A percentile compares a stretch with the other conserved stretches of the same genome.
Conservation (phyloP, 2,888 invertebrate species). For the Agrilus mali region DNA sequence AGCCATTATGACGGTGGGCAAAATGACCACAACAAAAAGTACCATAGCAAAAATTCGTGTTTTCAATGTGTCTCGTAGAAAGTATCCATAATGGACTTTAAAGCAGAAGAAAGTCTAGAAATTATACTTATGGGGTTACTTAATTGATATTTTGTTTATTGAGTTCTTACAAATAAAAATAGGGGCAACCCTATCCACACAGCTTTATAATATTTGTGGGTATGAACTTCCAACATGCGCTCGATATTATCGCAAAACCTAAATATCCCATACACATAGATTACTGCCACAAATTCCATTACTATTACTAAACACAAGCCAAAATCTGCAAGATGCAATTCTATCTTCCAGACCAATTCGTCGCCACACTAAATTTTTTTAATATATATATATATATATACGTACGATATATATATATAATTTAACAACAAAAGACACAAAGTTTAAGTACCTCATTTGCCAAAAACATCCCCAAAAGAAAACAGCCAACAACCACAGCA, state of each 20-base stretch:
- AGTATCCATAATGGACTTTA: too few species aligned
- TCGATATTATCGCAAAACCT: conserved; percentile 16
- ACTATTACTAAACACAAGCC: conserved; percentile 6
- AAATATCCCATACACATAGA: conserved; percentile 13
- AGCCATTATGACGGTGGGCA: too few species aligned
- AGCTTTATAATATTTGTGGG: conserved; percentile 11
- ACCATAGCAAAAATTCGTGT: too few species aligned
- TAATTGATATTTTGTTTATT: too few species aligned
- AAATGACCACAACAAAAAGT: too few species aligned
- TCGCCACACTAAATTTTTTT: too few species aligned
- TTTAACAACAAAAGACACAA: too few species aligned
- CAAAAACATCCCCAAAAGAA: conserved; percentile 3
- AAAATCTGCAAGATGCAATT: conserved; percentile 6
- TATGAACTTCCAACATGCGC: conserved; percentile 14
- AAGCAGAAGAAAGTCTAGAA: too few species aligned
- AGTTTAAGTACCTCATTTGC: conserved; percentile 6
- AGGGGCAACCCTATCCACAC: conserved; percentile 12
- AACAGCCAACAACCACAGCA: conserved; percentile 4
- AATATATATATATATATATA: too few species aligned
- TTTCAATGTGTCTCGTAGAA: too few species aligned
- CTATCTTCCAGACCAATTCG: conserved; percentile 5
- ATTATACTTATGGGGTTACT: too few species aligned
- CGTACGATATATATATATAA: too few species aligned
- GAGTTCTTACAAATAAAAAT: conserved; percentile 10
- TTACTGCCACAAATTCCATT: conserved; percentile 12